These are phyloP conservation scores for Meles meles DNA, from an alignment of 2,113 vertebrate genomes.

Conservation along the genomic window DNA sequence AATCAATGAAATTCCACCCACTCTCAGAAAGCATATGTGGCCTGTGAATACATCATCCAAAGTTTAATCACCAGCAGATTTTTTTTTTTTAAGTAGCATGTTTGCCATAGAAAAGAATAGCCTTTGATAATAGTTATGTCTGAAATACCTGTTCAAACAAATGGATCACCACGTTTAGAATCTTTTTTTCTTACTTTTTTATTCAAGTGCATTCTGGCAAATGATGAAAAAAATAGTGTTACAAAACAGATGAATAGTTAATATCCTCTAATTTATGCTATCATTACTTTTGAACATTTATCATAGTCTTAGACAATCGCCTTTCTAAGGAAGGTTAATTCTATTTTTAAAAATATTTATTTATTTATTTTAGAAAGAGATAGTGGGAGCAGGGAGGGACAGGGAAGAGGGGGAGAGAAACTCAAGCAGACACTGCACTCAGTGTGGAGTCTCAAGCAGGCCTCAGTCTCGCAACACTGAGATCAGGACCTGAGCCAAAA, in stretches of 20 bases:
- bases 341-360: background rate
- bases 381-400: background rate
- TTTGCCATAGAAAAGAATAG: background rate
- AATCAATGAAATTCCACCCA: background rate
- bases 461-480: background rate
- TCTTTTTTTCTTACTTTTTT: background rate
- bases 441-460: background rate
- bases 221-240: background rate
- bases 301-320: background rate
- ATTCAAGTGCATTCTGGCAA: background rate
- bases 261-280: background rate
- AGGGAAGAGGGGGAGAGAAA: background rate
- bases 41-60: background rate
- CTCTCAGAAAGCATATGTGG: background rate
- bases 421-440: background rate
- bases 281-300: background rate
- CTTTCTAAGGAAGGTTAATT: background rate
- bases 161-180: background rate
- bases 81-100: background rate
- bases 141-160: background rate
- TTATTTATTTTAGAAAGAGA: background rate
- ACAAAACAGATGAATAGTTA: background rate
- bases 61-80: background rate
- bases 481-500: background rate
- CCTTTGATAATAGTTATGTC: background rate